These are phyloP conservation scores for Gerosis bhagava DNA, from an alignment of 2,888 invertebrate species.

Conservation along the genomic window DNA sequence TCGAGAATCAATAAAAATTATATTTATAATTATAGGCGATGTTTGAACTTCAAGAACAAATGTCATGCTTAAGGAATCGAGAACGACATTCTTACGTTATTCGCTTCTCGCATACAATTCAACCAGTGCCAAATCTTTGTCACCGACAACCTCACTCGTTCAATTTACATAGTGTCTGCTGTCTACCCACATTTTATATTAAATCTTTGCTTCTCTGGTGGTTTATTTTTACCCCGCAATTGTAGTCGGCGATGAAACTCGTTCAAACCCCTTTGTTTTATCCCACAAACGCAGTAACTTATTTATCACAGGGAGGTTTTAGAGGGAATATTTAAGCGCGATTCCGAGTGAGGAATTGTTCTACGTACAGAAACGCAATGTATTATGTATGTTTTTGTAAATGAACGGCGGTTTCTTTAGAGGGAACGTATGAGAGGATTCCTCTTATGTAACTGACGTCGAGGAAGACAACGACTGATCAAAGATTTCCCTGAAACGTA, in stretches of 20 bases:
- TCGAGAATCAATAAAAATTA: too few species aligned
- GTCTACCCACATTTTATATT: constrained; percentile 27
- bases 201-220: constrained; percentile 25
- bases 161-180: constrained; percentile 26
- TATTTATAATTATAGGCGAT: too few species aligned
- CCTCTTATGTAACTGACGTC: not conserved
- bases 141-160: constrained; percentile 21
- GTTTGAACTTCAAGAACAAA: too few species aligned
- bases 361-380: constrained; percentile 37
- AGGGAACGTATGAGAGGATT: constrained; percentile 1
- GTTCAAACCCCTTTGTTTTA: constrained; percentile 45
- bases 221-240: constrained; percentile 25
- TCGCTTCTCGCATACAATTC: not conserved
- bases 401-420: constrained; percentile 39
- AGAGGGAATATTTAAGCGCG: constrained; percentile 56
- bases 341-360: constrained; percentile 46
- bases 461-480: constrained; percentile 1
- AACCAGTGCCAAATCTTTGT: constrained; percentile 7
- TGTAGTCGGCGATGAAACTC: constrained; percentile 25
- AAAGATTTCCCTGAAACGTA: constrained; percentile 10
- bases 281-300: constrained; percentile 47
- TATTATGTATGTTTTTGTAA: constrained; percentile 45
- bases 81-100: too few species aligned
- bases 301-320: constrained; percentile 39
- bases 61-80: too few species aligned